A percentile compares a stretch with the other conserved stretches of the same genome.
Conservation (phyloP, 2,113 vertebrate species). For the Macrotis lagotis region DNA sequence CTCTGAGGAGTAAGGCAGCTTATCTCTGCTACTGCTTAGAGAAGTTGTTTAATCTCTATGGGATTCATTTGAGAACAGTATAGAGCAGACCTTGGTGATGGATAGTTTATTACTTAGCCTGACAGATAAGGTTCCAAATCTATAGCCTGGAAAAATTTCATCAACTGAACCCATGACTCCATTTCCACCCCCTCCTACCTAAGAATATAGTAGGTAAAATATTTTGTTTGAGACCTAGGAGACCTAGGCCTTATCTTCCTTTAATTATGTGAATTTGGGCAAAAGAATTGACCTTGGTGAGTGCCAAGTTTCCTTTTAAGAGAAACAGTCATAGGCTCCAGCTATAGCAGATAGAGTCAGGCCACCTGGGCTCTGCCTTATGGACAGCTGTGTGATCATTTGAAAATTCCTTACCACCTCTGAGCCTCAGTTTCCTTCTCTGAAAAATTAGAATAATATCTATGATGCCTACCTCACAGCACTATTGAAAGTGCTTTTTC, state of each 20-base stretch:
- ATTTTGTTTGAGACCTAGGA: not conserved
- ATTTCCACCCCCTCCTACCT: not conserved
- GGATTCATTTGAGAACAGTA: slow-evolving; percentile 1
- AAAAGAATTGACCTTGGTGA: not conserved
- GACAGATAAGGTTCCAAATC: not conserved
- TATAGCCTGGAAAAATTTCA: not conserved
- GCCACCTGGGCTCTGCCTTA: not conserved
- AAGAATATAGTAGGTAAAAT: not conserved
- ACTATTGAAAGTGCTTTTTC: not conserved
- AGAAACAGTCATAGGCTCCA: not conserved
- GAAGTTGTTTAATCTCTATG: not conserved
- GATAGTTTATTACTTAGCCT: not conserved
- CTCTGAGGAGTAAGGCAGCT: not conserved
- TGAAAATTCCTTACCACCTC: not conserved
- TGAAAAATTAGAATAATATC: not conserved
- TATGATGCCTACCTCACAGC: not conserved
- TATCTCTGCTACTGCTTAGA: not conserved
- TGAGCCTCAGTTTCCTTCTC: not conserved
- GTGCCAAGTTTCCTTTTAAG: not conserved
- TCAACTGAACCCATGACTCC: not conserved
- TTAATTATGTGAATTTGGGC: not conserved
- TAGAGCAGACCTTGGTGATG: not conserved
- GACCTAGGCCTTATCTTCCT: not conserved
- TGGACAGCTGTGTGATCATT: not conserved
- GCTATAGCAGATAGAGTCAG: not conserved